A percentile compares a stretch with the other conserved stretches of the same genome.
These are phyloP conservation scores for Drosophila hamatofila DNA, from an alignment of 2,888 invertebrate species.

Conservation along the genomic window DNA sequence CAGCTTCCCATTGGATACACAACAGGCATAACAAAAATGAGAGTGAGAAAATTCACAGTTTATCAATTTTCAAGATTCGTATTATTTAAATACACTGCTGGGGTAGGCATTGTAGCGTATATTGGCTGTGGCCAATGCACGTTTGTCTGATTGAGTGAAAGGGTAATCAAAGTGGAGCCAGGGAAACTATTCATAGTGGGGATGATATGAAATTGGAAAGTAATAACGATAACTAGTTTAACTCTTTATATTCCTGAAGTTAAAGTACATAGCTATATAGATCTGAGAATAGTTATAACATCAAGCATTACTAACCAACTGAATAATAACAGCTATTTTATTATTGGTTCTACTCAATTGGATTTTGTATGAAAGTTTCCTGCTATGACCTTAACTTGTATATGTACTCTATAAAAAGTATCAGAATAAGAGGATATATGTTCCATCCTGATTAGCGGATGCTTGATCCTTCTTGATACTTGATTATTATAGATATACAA, in stretches of 20 bases:
- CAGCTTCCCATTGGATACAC: slow-evolving; percentile 51
- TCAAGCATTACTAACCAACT: too few species aligned
- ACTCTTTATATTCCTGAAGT: neutral
- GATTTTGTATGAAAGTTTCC: too few species aligned
- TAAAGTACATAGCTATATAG: neutral
- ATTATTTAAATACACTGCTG: slow-evolving; percentile 57
- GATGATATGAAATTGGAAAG: neutral
- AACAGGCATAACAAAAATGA: slow-evolving; percentile 61
- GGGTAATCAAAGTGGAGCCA: neutral
- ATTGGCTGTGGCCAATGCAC: neutral
- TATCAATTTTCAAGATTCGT: slow-evolving; percentile 79
- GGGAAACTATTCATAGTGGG: neutral
- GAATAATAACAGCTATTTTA: too few species aligned
- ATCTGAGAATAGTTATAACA: too few species aligned
- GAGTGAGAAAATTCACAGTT: slow-evolving; percentile 82
- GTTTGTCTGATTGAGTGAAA: neutral
- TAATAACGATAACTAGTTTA: neutral
- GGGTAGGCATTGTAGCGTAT: neutral
- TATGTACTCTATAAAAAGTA: too few species aligned
- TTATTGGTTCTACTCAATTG: too few species aligned
- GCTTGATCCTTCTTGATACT: too few species aligned
- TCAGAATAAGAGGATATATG: too few species aligned
- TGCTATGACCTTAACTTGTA: too few species aligned
- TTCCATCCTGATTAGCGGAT: too few species aligned
- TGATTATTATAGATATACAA: too few species aligned